Conservation (phyloP, 1,140 invertebrate species). For the Leptonema lineaticorne region DNA sequence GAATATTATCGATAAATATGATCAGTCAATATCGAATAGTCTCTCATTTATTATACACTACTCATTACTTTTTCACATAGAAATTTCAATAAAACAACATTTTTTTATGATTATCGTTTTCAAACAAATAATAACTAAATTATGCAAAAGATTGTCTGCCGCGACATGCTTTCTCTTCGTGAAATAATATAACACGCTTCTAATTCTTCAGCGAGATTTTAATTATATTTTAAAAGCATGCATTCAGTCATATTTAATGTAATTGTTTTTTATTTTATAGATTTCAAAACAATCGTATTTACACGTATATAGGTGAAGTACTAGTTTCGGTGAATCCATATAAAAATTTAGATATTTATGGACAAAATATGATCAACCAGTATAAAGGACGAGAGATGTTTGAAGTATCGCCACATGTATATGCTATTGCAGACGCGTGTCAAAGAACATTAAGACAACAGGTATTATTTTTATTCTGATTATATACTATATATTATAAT, state of each 20-base stretch:
- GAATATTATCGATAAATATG: too few relatives aligned
- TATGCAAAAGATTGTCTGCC: neutral
- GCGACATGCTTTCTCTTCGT: neutral
- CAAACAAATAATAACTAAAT: neutral
- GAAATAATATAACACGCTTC: too few relatives aligned
- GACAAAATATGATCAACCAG: conserved; percentile 73
- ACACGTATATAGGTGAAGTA: conserved; percentile 94
- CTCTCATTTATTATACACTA: too few relatives aligned
- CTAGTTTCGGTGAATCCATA: conserved; percentile 92
- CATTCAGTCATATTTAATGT: neutral
- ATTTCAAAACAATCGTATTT: conserved; percentile 85
- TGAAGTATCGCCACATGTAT: conserved; percentile 93
- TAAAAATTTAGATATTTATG: conserved; percentile 83
- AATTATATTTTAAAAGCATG: neutral
- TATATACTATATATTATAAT: neutral
- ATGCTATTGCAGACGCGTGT: conserved; percentile 91
- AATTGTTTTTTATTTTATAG: conserved; percentile 53
- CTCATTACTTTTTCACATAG: too few relatives aligned
- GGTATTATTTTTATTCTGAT: conserved; percentile 40
- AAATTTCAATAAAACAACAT: too few relatives aligned
- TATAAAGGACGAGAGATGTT: conserved; percentile 89
- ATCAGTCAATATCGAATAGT: too few relatives aligned
- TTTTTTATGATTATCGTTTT: too few relatives aligned
- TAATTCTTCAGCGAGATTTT: neutral
- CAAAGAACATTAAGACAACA: conserved; percentile 89